These are phyloP conservation scores for Petaurus breviceps DNA, from an alignment of 2,113 vertebrate species.

Conservation along the genomic window DNA sequence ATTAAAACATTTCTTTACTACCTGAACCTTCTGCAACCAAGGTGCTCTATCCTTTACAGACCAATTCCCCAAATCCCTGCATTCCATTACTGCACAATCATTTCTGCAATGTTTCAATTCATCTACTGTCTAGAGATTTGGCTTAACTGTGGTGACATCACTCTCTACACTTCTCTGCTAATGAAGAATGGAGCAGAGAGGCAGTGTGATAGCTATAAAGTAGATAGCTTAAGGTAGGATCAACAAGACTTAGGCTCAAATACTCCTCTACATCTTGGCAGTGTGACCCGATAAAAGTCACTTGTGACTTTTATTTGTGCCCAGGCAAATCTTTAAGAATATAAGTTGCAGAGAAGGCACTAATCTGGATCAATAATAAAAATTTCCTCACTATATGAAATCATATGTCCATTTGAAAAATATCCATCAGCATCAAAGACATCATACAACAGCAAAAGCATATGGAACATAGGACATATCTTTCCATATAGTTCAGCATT, in stretches of 20 bases:
- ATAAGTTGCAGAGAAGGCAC: not conserved
- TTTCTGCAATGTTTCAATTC: not conserved
- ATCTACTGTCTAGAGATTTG: not conserved
- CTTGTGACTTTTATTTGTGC: not conserved
- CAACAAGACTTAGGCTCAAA: not conserved
- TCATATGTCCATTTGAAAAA: not conserved
- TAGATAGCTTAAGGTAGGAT: not conserved
- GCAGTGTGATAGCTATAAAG: not conserved
- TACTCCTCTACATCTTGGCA: not conserved
- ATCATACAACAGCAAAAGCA: not conserved
- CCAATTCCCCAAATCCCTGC: not conserved
- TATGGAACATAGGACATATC: not conserved
- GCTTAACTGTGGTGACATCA: not conserved
- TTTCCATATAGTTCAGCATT: not conserved
- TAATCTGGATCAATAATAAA: not conserved
- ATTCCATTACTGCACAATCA: not conserved
- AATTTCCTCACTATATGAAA: not conserved
- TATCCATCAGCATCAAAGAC: not conserved
- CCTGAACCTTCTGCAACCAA: not conserved
- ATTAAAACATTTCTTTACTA: accelerated
- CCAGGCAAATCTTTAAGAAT: not conserved
- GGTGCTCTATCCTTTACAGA: not conserved
- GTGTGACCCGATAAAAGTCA: not conserved
- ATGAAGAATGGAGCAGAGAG: not conserved
- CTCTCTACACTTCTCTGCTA: not conserved